phyloP scores from a whole-genome alignment of 2,797 vertebrate genomes.

The Mus caroli region DNA sequence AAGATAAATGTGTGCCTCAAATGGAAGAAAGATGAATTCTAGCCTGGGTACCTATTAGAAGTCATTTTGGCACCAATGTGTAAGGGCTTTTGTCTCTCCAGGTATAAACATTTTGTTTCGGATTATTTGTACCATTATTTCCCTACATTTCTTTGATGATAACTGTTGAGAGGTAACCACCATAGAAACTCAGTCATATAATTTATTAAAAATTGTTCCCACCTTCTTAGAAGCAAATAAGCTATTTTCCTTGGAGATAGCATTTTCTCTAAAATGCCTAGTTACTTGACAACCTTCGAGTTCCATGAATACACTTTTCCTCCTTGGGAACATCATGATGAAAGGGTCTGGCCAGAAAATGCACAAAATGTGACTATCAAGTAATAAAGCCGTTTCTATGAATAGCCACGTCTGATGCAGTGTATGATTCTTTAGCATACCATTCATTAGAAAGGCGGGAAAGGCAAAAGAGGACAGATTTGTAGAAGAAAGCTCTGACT shows the following conservation, averaged over 20 bases:
- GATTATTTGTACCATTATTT: slow-evolving; percentile 39
- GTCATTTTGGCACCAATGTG: slow-evolving; percentile 55
- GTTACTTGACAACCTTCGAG: slow-evolving; percentile 61
- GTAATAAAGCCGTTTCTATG: slow-evolving; percentile 68
- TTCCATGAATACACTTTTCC: slow-evolving; percentile 18
- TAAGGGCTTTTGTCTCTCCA: slow-evolving; percentile 51
- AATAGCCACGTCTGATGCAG: slow-evolving; percentile 61
- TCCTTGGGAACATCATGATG: slow-evolving; percentile 64
- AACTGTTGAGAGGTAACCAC: slow-evolving; percentile 36
- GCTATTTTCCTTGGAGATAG: slow-evolving; percentile 51
- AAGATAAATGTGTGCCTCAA: slow-evolving; percentile 54
- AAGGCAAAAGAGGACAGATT: slow-evolving; percentile 63
- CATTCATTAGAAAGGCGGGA: slow-evolving; percentile 51
- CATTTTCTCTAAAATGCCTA: slow-evolving; percentile 55
- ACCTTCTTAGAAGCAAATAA: slow-evolving; percentile 68
- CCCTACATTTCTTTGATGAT: slow-evolving; percentile 40
- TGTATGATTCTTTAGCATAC: slow-evolving; percentile 41
- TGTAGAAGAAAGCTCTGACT: slow-evolving; percentile 52
- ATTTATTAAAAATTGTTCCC: slow-evolving; percentile 58
- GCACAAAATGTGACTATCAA: slow-evolving; percentile 54
- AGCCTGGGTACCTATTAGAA: slow-evolving; percentile 6
- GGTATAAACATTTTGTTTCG: slow-evolving; percentile 33
- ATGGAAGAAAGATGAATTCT: slow-evolving; percentile 56
- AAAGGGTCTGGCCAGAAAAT: slow-evolving; percentile 59
- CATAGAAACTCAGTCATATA: slow-evolving; percentile 13